Evolutionary conservation across 2,888 invertebrate genomes (phyloP).

Genomic region (Agelastica alni): DNA sequence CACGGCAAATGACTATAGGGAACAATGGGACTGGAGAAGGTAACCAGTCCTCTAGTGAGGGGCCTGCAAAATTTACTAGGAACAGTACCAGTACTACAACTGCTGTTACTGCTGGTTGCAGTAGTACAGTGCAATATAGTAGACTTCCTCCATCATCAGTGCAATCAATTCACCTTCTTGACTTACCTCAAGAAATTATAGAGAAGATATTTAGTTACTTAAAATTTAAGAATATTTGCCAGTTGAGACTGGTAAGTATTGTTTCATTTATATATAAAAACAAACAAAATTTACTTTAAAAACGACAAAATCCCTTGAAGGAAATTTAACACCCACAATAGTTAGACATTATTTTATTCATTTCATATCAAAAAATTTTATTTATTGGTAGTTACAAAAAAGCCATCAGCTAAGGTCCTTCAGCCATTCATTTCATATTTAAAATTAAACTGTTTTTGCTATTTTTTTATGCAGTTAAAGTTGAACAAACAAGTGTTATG

Average conservation of each 20-base stretch:
- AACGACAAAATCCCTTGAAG: no score
- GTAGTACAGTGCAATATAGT: conserved; percentile 42
- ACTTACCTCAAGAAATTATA: conserved; percentile 79
- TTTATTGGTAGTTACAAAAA: no score
- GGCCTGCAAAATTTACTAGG: conserved; percentile 50
- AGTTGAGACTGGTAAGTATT: conserved; percentile 75
- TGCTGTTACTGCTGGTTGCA: conserved; percentile 24
- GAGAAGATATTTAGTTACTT: conserved; percentile 78
- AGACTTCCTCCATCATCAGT: conserved; percentile 37
- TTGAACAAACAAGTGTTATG: no score
- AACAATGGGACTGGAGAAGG: conserved; percentile 53
- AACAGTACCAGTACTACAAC: conserved; percentile 38
- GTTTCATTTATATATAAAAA: not conserved
- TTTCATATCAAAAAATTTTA: no score
- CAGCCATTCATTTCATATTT: no score
- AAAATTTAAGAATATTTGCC: conserved; percentile 77
- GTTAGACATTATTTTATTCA: no score
- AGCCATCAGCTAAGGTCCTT: no score
- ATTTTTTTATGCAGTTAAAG: no score
- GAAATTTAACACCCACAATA: no score
- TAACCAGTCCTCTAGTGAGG: conserved; percentile 39
- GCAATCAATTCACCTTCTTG: conserved; percentile 60
- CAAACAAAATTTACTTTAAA: no score
- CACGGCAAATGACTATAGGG: conserved; percentile 61
- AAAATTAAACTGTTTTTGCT: no score